phyloP scores from a whole-genome alignment of 35 echinoderm and acorn worm genomes.

The Antedon bifida region DNA sequence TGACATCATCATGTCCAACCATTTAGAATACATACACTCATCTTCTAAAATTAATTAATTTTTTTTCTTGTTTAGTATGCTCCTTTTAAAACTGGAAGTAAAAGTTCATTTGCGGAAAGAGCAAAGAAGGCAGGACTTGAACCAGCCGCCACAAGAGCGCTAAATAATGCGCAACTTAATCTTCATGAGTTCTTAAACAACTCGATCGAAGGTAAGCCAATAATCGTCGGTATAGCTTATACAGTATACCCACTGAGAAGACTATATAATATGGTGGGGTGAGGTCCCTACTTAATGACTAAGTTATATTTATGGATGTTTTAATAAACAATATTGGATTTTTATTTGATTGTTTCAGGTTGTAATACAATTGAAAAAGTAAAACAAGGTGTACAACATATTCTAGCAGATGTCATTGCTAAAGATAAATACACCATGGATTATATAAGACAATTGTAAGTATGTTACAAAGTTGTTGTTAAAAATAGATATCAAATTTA shows the following conservation, averaged over 20 bases:
- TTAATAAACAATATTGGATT: too few relatives aligned
- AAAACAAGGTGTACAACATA: conserved; percentile 58
- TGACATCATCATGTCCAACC: too few relatives aligned
- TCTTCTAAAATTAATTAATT: too few relatives aligned
- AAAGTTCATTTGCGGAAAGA: conserved; percentile 82
- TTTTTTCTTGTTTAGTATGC: conserved; percentile 42
- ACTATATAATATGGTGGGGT: too few relatives aligned
- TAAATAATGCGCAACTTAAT: conserved; percentile 10
- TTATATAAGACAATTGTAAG: conserved; percentile 64
- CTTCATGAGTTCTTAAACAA: conserved; percentile 22
- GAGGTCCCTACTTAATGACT: too few relatives aligned
- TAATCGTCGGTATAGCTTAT: neutral
- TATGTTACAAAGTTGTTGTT: neutral
- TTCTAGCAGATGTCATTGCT: conserved; percentile 54
- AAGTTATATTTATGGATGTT: too few relatives aligned
- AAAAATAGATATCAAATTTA: too few relatives aligned
- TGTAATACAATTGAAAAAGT: neutral
- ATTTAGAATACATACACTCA: too few relatives aligned
- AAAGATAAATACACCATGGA: conserved; percentile 45
- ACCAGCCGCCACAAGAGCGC: conserved; percentile 9
- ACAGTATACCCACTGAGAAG: neutral
- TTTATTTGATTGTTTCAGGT: neutral
- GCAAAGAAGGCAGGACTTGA: conserved; percentile 64
- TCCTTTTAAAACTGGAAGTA: conserved; percentile 74
- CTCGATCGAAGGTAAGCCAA: conserved; percentile 49